phyloP scores from a whole-genome alignment of 2,113 vertebrate genomes.

The Cygnus atratus region DNA sequence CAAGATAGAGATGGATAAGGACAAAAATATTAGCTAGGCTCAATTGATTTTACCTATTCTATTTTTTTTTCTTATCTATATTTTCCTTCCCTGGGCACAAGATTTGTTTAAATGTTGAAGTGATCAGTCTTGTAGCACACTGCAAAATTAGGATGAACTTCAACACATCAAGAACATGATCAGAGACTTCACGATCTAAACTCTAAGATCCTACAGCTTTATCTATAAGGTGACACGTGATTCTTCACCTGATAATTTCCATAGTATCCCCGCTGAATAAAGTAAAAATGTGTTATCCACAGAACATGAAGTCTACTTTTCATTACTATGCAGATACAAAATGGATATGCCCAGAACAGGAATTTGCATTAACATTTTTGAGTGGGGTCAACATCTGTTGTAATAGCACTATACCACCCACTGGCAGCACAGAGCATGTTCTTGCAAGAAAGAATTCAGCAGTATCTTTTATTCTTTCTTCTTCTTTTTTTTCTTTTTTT shows the following conservation, averaged over 20 bases:
- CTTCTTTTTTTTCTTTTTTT: background rate
- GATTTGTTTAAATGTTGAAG: fast-evolving
- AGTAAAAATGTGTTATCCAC: background rate
- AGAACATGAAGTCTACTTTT: background rate
- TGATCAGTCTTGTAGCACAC: background rate
- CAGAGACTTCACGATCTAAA: background rate
- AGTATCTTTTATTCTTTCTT: background rate
- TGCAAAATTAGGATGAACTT: background rate
- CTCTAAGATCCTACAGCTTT: background rate
- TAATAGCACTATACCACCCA: background rate
- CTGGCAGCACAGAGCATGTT: background rate
- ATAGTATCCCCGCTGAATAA: background rate
- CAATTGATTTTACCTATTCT: background rate
- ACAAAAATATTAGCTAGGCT: background rate
- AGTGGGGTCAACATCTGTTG: background rate
- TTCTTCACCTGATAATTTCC: background rate
- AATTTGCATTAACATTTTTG: background rate
- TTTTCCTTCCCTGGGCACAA: background rate
- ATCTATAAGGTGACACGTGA: background rate
- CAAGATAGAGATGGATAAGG: background rate
- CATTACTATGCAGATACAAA: background rate
- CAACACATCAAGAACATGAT: background rate
- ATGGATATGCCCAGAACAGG: background rate
- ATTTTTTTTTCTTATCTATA: background rate
- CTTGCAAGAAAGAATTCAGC: background rate